phyloP scores from a whole-genome alignment of 2,888 invertebrate species.

The Lordiphosa fenestrarum region DNA sequence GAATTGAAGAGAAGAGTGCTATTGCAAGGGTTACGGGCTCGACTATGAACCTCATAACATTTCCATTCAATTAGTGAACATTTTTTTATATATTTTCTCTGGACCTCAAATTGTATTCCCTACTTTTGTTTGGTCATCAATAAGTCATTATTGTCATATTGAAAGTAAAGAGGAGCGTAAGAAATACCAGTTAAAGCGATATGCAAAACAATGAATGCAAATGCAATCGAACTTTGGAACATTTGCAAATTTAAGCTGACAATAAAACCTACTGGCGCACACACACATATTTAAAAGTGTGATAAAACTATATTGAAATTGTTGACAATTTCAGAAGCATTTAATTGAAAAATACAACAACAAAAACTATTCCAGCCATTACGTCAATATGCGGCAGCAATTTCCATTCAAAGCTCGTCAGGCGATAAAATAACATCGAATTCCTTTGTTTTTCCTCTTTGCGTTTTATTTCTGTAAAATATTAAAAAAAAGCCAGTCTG shows the following conservation, averaged over 20 bases:
- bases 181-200: constrained; percentile 6
- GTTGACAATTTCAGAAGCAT: constrained; percentile 30
- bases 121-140: too few relatives aligned
- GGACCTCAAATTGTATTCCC: too few relatives aligned
- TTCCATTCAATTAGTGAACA: too few relatives aligned
- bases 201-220: constrained; percentile 16
- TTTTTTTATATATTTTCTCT: too few relatives aligned
- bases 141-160: background rate
- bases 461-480: constrained; percentile 38
- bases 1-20: too few relatives aligned
- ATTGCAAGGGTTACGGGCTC: too few relatives aligned
- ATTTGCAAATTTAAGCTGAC: constrained; percentile 26
- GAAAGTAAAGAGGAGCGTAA: constrained; percentile 7
- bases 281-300: background rate
- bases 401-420: constrained; percentile 38
- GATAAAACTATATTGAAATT: constrained; percentile 18
- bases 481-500: constrained; percentile 40
- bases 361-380: constrained; percentile 19
- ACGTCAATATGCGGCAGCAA: constrained; percentile 28
- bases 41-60: too few relatives aligned
- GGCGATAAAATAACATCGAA: background rate
- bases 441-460: constrained; percentile 2
- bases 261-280: constrained; percentile 12
- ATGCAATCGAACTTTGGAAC: constrained; percentile 11
- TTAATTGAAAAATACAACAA: constrained; percentile 13